phyloP scores from a whole-genome alignment of 2,113 vertebrate genomes.

The Myanophis thanlyinensis region DNA sequence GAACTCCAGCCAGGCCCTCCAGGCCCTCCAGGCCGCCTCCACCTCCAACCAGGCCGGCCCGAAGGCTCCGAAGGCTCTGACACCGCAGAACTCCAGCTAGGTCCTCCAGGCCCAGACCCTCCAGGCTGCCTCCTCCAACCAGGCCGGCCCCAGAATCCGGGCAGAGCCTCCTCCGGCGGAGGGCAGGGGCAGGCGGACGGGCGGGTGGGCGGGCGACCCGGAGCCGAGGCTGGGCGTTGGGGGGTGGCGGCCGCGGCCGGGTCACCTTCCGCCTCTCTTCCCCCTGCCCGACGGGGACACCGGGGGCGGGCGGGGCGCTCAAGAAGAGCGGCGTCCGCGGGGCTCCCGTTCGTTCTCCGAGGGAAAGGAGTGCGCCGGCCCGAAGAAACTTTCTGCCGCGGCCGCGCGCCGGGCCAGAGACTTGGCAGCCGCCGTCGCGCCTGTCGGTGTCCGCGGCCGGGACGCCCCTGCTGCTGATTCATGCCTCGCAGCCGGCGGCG shows the following conservation, averaged over 20 bases:
- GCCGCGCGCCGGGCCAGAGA: neutral
- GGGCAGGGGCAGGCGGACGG: slow-evolving; percentile 23
- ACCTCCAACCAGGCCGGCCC: too few species aligned
- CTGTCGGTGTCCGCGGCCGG: neutral
- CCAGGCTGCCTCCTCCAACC: too few species aligned
- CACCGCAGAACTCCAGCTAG: too few species aligned
- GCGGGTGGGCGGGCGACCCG: slow-evolving; percentile 67
- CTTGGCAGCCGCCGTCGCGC: neutral
- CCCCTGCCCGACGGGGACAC: neutral
- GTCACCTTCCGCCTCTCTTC: neutral
- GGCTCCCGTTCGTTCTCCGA: neutral
- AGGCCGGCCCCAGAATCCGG: too few species aligned
- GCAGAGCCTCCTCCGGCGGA: neutral
- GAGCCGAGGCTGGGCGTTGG: slow-evolving; percentile 58
- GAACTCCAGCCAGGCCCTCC: too few species aligned
- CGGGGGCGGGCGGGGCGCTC: neutral
- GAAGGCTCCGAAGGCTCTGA: too few species aligned
- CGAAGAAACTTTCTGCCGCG: neutral
- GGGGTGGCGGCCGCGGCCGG: slow-evolving; percentile 45
- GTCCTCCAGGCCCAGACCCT: too few species aligned
- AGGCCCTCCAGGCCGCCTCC: too few species aligned
- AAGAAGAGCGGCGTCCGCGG: neutral
- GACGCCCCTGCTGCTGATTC: slow-evolving; percentile 64
- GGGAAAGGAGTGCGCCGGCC: neutral
- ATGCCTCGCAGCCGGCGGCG: slow-evolving; percentile 54